Conservation (phyloP, 2,113 vertebrate genomes). For the Henicopernis longicauda region DNA sequence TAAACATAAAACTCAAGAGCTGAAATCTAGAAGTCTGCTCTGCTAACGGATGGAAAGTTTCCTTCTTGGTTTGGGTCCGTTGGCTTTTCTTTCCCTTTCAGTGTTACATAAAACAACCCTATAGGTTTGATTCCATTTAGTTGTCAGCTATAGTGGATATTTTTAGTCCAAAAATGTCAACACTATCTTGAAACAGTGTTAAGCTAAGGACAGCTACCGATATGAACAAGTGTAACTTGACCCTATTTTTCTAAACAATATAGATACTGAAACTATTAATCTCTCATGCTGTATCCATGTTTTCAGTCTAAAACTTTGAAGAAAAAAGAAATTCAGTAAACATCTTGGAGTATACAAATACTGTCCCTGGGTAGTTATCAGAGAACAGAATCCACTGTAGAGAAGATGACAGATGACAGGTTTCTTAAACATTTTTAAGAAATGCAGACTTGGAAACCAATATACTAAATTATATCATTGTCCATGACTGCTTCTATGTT, state of each 20-base stretch:
- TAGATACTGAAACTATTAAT: neutral
- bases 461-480: neutral
- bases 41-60: neutral
- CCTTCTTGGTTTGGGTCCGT: neutral
- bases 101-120: neutral
- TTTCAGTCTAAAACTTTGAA: neutral
- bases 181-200: slow-evolving; percentile 19
- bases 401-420: neutral
- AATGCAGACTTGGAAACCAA: neutral
- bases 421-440: neutral
- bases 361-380: neutral
- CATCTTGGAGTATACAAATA: neutral
- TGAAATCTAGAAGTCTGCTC: neutral
- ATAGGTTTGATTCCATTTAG: neutral
- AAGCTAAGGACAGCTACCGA: neutral
- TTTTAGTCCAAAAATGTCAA: slow-evolving; percentile 31
- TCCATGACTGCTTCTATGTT: neutral
- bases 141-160: neutral
- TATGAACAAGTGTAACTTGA: neutral
- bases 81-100: neutral
- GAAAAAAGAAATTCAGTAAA: neutral
- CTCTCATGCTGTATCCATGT: neutral
- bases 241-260: neutral
- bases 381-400: neutral
- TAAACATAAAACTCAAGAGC: neutral